Percentiles rank a stretch among this genome's conserved stretches.
phyloP scores from a whole-genome alignment of 2,113 vertebrate genomes.

The Sylvia atricapilla region DNA sequence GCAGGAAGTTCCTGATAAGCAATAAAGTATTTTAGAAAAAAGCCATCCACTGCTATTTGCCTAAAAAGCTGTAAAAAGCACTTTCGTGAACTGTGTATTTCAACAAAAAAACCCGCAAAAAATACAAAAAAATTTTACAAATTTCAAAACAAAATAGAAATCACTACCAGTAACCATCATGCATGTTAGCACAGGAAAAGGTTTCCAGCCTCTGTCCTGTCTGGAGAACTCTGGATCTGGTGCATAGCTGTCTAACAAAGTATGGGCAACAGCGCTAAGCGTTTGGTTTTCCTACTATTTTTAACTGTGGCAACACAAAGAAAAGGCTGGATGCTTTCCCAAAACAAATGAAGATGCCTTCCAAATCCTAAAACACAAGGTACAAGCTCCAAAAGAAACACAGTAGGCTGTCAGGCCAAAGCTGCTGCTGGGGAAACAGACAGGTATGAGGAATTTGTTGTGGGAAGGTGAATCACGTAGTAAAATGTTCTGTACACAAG shows the following conservation, averaged over 20 bases:
- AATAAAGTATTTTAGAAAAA: background rate
- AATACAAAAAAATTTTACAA: too few species aligned
- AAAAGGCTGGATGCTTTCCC: background rate
- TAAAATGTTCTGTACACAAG: background rate
- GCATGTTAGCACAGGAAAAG: background rate
- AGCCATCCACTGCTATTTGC: background rate
- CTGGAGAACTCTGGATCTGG: background rate
- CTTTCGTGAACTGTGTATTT: background rate
- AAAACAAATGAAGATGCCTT: background rate
- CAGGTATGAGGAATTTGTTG: background rate
- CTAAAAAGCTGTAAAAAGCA: background rate
- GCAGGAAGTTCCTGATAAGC: background rate
- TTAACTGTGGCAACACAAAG: background rate
- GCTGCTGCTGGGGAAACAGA: background rate
- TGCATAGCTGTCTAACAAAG: background rate
- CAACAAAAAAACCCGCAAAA: background rate
- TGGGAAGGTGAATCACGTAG: background rate
- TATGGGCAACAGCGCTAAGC: rapidly evolving
- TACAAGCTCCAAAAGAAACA: background rate
- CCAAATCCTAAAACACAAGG: background rate
- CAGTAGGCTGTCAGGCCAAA: background rate
- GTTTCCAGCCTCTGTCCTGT: background rate
- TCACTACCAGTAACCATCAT: background rate
- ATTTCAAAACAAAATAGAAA: background rate
- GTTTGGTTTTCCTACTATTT: background rate